Evolutionary conservation across 2,113 vertebrate species (phyloP).

Genomic region (Junco hyemalis): DNA sequence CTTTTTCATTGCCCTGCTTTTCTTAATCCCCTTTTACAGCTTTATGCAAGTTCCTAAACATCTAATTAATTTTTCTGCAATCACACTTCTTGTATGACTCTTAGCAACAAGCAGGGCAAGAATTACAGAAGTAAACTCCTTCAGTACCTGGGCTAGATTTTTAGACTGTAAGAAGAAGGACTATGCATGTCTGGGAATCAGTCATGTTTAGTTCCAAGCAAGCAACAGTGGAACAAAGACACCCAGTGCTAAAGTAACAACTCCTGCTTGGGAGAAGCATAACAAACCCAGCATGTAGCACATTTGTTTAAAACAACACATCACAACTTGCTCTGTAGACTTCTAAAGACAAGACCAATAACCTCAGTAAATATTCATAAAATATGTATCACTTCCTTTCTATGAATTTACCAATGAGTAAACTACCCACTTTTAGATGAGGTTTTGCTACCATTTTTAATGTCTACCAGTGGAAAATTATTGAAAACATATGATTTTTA

Average conservation of each 20-base stretch:
- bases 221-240: neutral
- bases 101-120: neutral
- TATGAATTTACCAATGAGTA: neutral
- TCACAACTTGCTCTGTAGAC: neutral
- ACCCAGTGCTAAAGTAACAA: neutral
- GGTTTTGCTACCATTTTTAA: neutral
- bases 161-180: neutral
- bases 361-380: neutral
- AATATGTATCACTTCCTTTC: neutral
- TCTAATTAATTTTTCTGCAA: neutral
- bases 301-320: neutral
- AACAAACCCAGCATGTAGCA: neutral
- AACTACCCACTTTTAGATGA: neutral
- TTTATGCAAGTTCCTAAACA: neutral
- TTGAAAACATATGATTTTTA: neutral
- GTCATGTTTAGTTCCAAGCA: neutral
- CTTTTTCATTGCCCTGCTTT: neutral
- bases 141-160: neutral
- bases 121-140: neutral
- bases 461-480: neutral
- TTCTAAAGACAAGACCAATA: neutral
- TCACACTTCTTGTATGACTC: neutral
- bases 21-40: neutral
- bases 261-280: neutral
- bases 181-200: neutral